Conservation (phyloP, 2,113 vertebrate species). For the Amphilophus citrinellus region DNA sequence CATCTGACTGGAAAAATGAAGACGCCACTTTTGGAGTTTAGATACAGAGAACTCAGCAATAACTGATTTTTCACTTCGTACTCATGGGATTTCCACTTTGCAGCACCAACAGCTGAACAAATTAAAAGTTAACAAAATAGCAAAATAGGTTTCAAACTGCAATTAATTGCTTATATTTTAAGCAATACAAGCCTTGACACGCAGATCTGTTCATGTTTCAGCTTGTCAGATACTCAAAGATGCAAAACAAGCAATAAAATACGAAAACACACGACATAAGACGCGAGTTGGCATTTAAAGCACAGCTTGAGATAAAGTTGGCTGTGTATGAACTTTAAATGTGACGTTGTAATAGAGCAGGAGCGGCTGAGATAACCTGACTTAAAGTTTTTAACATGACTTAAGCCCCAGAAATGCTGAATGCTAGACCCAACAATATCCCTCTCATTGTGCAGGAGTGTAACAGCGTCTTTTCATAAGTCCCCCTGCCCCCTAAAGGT, state of each 20-base stretch:
- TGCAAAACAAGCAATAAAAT: not conserved
- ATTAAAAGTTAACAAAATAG: not conserved
- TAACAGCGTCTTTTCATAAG: not conserved
- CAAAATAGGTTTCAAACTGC: not conserved
- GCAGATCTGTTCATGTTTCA: not conserved
- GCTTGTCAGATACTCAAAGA: not conserved
- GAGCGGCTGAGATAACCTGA: not conserved
- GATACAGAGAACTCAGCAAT: not conserved
- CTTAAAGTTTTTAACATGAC: not conserved
- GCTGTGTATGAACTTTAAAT: not conserved
- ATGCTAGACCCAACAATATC: not conserved
- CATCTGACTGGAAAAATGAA: conserved; percentile 19
- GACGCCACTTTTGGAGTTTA: not conserved
- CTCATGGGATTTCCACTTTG: not conserved
- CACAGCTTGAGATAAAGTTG: not conserved
- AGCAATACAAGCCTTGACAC: not conserved
- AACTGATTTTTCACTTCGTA: not conserved
- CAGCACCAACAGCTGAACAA: not conserved
- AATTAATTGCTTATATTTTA: conserved; percentile 6
- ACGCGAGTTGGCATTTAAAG: not conserved
- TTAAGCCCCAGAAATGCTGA: not conserved
- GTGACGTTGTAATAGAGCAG: not conserved
- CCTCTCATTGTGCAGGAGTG: not conserved
- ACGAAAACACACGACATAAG: not conserved
- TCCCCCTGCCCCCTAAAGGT: not conserved